A percentile compares a stretch with the other conserved stretches of the same genome.
Evolutionary conservation across 1,140 invertebrate genomes (phyloP).

Genomic region (Rhynchophorus ferrugineus): DNA sequence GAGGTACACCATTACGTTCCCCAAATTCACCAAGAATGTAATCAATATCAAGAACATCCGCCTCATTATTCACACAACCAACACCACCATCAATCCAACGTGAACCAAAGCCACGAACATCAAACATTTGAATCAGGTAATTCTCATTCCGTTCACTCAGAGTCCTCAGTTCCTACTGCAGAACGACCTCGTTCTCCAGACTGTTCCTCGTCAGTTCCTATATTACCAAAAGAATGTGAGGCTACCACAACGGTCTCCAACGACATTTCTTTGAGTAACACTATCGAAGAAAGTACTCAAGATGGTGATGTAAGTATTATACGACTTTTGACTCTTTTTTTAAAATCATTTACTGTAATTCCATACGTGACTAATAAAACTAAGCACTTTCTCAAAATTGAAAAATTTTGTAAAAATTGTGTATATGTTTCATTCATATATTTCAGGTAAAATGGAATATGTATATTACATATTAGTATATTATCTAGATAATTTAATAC

Average conservation of each 20-base stretch:
- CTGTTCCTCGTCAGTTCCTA: constrained; percentile 10
- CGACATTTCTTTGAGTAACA: constrained; percentile 27
- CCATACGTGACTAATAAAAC: too few relatives aligned
- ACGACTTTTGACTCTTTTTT: neutral
- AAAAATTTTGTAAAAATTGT: too few relatives aligned
- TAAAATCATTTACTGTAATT: neutral
- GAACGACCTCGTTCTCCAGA: constrained; percentile 5
- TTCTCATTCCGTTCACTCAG: too few relatives aligned
- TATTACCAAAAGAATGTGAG: constrained; percentile 29
- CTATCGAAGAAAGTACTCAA: constrained; percentile 20
- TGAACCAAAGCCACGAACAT: neutral
- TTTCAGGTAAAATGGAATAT: too few relatives aligned
- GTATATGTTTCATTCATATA: too few relatives aligned
- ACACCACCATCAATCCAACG: neutral
- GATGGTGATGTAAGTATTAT: constrained; percentile 24
- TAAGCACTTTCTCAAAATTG: too few relatives aligned
- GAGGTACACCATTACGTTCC: neutral
- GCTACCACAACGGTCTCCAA: constrained; percentile 30
- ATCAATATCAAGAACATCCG: neutral
- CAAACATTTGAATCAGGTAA: too few relatives aligned
- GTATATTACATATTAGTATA: too few relatives aligned
- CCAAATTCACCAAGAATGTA: neutral
- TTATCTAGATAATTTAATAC: too few relatives aligned
- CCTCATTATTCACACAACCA: neutral
- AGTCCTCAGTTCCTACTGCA: neutral